Conservation (phyloP, 2,113 vertebrate genomes). For the Riparia riparia region DNA sequence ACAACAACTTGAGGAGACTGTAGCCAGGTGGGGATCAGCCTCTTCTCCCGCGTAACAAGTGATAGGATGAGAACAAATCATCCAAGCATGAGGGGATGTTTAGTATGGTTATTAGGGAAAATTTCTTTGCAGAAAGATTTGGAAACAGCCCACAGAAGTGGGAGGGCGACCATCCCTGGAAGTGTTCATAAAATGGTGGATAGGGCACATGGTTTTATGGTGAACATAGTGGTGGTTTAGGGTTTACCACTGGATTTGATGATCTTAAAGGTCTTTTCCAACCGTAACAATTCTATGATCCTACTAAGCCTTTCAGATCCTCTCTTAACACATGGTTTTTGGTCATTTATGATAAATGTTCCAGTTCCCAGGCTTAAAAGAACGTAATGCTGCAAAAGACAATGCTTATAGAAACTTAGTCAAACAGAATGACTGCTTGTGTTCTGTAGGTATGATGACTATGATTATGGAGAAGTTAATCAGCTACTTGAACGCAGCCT, state of each 20-base stretch:
- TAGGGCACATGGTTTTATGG: neutral
- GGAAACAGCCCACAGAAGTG: neutral
- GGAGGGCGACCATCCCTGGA: neutral
- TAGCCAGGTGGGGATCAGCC: neutral
- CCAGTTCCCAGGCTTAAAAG: neutral
- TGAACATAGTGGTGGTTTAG: neutral
- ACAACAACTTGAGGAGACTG: neutral
- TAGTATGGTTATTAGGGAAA: neutral
- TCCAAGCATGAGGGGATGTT: neutral
- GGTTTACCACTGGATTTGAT: neutral
- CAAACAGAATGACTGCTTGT: neutral
- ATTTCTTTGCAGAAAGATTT: neutral
- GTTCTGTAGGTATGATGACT: slow-evolving; percentile 85
- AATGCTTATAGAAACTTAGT: neutral
- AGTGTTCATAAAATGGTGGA: neutral
- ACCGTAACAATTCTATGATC: neutral
- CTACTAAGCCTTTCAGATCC: neutral
- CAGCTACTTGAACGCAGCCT: slow-evolving; percentile 88
- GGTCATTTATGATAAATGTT: neutral
- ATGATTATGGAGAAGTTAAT: slow-evolving; percentile 89
- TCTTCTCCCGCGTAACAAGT: neutral
- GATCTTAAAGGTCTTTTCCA: neutral
- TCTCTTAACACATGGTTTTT: neutral
- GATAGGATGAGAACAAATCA: neutral
- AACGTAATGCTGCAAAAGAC: neutral